Conservation (phyloP, 2,888 invertebrate genomes). For the Hirtodrosophila cameraria region DNA sequence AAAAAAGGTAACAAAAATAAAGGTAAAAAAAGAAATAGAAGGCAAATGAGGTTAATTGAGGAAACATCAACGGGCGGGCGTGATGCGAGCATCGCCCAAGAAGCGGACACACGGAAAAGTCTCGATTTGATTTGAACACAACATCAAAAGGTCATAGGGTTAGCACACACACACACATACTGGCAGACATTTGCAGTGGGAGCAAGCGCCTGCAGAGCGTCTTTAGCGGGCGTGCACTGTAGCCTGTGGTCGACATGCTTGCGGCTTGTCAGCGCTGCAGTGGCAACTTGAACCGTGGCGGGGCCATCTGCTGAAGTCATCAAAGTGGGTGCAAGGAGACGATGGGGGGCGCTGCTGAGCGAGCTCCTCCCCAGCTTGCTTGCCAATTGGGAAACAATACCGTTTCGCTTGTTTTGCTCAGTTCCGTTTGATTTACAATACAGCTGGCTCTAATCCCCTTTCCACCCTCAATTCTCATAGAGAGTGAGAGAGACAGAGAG, state of each 20-base stretch:
- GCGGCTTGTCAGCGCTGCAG: constrained; percentile 68
- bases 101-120: constrained; percentile 60
- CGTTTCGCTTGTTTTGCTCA: constrained; percentile 71
- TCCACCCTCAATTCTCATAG: too few species aligned
- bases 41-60: constrained; percentile 75
- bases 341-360: constrained; percentile 10
- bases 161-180: constrained; percentile 25
- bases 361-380: constrained; percentile 66
- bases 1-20: constrained; percentile 11
- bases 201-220: constrained; percentile 9
- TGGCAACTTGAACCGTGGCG: constrained; percentile 74
- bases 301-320: constrained; percentile 74
- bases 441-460: constrained; percentile 16
- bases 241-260: constrained; percentile 52
- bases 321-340: constrained; percentile 26
- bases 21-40: background rate
- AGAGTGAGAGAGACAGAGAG: too few species aligned
- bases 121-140: constrained; percentile 76
- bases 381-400: constrained; percentile 79
- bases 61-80: constrained; percentile 74
- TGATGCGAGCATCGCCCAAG: constrained; percentile 79
- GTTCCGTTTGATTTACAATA: constrained; percentile 80
- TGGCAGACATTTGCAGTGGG: background rate
- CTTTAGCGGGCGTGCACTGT: constrained; percentile 58
- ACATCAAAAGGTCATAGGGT: constrained; percentile 74